These are phyloP conservation scores for Magallana gigas DNA, from an alignment of 1,140 invertebrate species.

Conservation along the genomic window DNA sequence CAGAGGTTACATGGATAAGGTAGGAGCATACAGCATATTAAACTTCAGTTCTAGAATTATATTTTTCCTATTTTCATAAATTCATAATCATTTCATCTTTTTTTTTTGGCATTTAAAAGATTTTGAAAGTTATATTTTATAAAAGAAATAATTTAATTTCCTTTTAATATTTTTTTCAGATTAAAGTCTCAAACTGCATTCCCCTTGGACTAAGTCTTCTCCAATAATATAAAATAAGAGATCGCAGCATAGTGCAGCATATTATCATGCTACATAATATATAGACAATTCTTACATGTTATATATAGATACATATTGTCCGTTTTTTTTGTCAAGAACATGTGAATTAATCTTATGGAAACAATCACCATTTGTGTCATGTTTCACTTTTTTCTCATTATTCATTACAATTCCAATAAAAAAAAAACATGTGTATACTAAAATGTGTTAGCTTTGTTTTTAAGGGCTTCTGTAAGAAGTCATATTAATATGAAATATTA, in stretches of 20 bases:
- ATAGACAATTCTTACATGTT: neutral
- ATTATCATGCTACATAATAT: neutral
- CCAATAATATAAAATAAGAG: neutral
- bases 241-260: neutral
- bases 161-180: neutral
- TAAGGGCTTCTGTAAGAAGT: no score
- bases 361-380: neutral
- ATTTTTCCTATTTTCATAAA: no score
- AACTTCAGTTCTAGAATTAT: no score
- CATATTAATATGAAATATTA: no score
- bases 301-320: neutral
- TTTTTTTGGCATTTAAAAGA: no score
- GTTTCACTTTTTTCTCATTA: neutral
- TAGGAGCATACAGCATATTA: neutral
- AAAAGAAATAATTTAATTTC: no score
- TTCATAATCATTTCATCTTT: no score
- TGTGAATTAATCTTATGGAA: neutral
- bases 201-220: neutral
- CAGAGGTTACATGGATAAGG: slow-evolving; percentile 6
- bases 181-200: slow-evolving; percentile 25
- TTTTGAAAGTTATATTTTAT: no score
- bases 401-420: neutral
- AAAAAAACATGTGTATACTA: neutral
- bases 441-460: no score
- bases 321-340: no score